Conservation (phyloP, 2,113 vertebrate species). For the Coryphaenoides rupestris region DNA sequence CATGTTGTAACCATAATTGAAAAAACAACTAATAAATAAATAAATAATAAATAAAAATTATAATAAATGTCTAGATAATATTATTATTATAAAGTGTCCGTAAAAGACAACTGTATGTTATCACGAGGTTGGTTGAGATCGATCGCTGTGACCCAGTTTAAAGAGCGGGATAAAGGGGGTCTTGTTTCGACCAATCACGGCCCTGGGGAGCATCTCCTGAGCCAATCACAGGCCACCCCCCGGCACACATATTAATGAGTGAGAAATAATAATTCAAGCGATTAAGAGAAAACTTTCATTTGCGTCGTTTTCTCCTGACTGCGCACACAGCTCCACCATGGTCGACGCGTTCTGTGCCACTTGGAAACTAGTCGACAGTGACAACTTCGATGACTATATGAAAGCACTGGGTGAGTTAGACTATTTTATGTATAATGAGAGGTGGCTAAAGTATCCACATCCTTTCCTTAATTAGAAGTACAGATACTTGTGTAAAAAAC, state of each 20-base stretch:
- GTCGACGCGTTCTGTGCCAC: conserved; percentile 90
- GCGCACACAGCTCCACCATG: conserved; percentile 69
- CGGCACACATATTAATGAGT: conserved; percentile 49
- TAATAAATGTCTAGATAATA: too few relatives aligned
- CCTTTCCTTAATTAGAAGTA: too few relatives aligned
- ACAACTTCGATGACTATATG: conserved; percentile 94
- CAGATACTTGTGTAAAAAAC: too few relatives aligned
- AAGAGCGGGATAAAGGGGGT: not conserved
- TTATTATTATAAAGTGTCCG: too few relatives aligned
- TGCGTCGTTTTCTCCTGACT: conserved; percentile 32
- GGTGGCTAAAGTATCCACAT: too few relatives aligned
- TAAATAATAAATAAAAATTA: too few relatives aligned
- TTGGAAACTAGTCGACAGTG: conserved; percentile 89
- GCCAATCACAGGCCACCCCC: conserved; percentile 48
- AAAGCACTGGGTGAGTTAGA: conserved; percentile 83
- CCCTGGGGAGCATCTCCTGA: conserved; percentile 45
- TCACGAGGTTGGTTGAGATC: not conserved
- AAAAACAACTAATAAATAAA: too few relatives aligned
- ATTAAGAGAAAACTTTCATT: conserved; percentile 20
- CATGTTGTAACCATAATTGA: not conserved
- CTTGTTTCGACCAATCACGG: conserved; percentile 44
- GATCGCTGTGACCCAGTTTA: conserved; percentile 27
- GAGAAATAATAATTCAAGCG: conserved; percentile 28
- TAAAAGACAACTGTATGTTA: too few relatives aligned
- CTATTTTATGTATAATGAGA: too few relatives aligned